Evolutionary conservation across 2,888 invertebrate genomes (phyloP).

Genomic region (Pelosia muscerda): DNA sequence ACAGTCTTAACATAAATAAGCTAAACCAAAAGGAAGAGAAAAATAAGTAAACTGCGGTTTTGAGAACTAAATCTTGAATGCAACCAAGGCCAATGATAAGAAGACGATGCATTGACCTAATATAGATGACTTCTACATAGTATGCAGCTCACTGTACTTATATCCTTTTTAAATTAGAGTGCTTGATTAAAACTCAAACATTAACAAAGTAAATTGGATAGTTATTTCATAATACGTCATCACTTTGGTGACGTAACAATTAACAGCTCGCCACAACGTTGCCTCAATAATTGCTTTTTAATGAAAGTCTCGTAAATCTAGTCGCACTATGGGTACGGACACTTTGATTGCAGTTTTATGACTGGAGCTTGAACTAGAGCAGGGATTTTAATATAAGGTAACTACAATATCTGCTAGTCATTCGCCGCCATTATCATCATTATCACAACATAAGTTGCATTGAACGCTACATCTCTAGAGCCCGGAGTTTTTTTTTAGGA

Average conservation of each 20-base stretch:
- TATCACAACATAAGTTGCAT: no score
- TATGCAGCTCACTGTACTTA: not conserved
- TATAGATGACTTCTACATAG: no score
- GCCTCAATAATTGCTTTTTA: constrained; percentile 42
- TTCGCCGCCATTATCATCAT: not conserved
- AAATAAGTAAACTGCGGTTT: no score
- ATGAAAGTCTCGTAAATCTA: constrained; percentile 36
- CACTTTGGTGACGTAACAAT: constrained; percentile 18
- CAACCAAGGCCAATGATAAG: no score
- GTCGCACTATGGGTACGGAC: constrained; percentile 6
- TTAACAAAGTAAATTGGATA: constrained; percentile 17
- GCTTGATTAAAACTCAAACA: not conserved
- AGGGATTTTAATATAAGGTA: not conserved
- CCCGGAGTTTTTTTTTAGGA: no score
- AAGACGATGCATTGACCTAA: no score
- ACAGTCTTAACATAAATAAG: no score
- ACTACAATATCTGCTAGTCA: not conserved
- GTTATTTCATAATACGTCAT: constrained; percentile 24
- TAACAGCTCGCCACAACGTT: constrained; percentile 10
- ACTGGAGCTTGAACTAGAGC: not conserved
- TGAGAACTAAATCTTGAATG: no score
- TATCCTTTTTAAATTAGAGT: not conserved
- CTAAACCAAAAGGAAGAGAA: no score
- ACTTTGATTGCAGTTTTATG: constrained; percentile 33
- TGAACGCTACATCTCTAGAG: no score